Evolutionary conservation across 2,113 vertebrate species (phyloP), one percentile per base, ranked within the genome.

Genomic region (Coturnix japonica): DNA sequence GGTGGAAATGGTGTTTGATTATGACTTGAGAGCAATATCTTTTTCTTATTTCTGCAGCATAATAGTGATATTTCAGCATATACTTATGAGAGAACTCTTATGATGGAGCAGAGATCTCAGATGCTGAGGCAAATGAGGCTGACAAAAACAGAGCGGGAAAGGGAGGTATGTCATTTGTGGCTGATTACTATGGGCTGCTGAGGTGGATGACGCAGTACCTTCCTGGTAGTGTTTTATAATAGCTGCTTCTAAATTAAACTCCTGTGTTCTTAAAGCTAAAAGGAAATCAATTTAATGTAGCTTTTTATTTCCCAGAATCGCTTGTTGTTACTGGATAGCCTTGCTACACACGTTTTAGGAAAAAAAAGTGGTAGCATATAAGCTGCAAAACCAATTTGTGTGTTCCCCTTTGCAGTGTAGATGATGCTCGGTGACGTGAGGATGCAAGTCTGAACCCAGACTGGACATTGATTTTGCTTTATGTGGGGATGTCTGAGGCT

Each of bases 81-180:
- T 90, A 99, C 99, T 10, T 99, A 99, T 0, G 99, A 99, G 96
- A 97, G 99, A 44, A 99, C 99, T 5, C 95, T 99, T 92, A 99
- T 99, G 99, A 99, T 99, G 99, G 99, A 99, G 91, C 99, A 99
- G 96, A 98, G 99, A 85, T 99, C 99, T 69, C 99, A 99, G 96
- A 99, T 99, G 99, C 95, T 99, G 93, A 98, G 98, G 78, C 99
- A 99, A 90, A 99, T 99, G 98, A 98, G 99, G 87, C 96, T 99
- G 85, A 99, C 99, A 57, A 99, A 98, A 96, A 98, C 99, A 6
- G 99, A 99, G 89, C 97, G 98, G 89, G 98, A 99, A 86, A 97
- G 99, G 93, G 99, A 99, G 98, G 99, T 99, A 95, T 53, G 97
- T 94, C 2, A 69, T 94, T 93, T 73, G 39, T 83, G 63, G 28